A percentile compares a stretch with the other conserved stretches of the same genome.
These are phyloP conservation scores for Syngnathus scovelli DNA, from an alignment of 2,113 vertebrate species.

Conservation along the genomic window DNA sequence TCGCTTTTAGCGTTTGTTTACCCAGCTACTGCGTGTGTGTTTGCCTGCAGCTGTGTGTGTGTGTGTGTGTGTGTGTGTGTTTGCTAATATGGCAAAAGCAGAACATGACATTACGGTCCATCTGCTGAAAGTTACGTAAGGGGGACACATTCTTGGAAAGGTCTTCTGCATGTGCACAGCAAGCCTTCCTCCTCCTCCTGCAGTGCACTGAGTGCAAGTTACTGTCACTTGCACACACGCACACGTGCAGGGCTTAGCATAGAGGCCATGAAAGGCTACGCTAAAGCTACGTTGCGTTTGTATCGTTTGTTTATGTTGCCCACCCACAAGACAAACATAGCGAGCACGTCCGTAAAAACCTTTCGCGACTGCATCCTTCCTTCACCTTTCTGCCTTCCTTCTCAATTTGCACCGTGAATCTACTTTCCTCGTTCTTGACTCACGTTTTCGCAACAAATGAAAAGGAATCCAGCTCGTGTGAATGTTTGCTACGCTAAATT, in stretches of 20 bases:
- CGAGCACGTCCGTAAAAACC: not conserved
- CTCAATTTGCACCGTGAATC: too few species aligned
- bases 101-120: not conserved
- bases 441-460: too few species aligned
- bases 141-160: slow-evolving; percentile 5
- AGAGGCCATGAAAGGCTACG: not conserved
- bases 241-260: not conserved
- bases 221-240: not conserved
- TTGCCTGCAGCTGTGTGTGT: not conserved
- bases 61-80: slow-evolving; percentile 7
- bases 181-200: slow-evolving; percentile 11
- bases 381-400: too few species aligned
- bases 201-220: not conserved
- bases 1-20: not conserved
- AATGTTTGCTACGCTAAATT: not conserved
- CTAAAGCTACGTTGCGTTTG: not conserved
- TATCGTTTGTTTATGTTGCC: not conserved
- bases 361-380: not conserved
- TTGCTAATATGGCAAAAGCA: slow-evolving; percentile 1
- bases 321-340: not conserved
- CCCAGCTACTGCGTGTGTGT: not conserved
- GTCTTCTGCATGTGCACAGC: slow-evolving; percentile 21
- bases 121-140: slow-evolving; percentile 34
- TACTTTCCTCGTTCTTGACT: too few species aligned
- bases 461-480: too few species aligned